These are phyloP conservation scores for Hermodice carunculata DNA, from an alignment of 2,888 invertebrate species.

Conservation along the genomic window DNA sequence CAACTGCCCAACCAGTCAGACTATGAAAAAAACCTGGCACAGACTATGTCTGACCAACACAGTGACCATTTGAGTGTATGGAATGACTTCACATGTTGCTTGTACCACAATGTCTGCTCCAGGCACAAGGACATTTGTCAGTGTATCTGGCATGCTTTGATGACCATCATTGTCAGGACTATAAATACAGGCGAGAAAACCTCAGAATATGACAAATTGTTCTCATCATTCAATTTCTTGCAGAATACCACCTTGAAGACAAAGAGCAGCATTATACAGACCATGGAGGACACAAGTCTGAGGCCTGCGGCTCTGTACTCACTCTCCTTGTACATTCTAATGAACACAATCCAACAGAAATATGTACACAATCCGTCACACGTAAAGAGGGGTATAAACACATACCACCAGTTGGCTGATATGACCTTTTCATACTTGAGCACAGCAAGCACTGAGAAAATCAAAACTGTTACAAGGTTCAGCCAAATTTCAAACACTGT, in stretches of 20 bases:
- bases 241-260: slow-evolving; percentile 93
- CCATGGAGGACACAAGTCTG: slow-evolving; percentile 85
- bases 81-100: too few relatives aligned
- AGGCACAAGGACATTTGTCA: too few relatives aligned
- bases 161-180: slow-evolving; percentile 88
- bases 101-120: too few relatives aligned
- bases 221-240: slow-evolving; percentile 86
- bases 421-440: slow-evolving; percentile 80
- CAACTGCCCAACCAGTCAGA: too few relatives aligned
- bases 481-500: slow-evolving; percentile 97
- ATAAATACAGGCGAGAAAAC: slow-evolving; percentile 93
- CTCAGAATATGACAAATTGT: slow-evolving; percentile 89
- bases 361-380: slow-evolving; percentile 94
- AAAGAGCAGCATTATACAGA: slow-evolving; percentile 86
- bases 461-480: slow-evolving; percentile 84
- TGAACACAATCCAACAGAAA: slow-evolving; percentile 94
- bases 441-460: slow-evolving; percentile 87
- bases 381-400: slow-evolving; percentile 92
- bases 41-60: too few relatives aligned
- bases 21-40: too few relatives aligned
- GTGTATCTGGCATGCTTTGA: slow-evolving; percentile 91
- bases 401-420: slow-evolving; percentile 85
- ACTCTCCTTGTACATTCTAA: slow-evolving; percentile 87
- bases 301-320: slow-evolving; percentile 80
- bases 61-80: too few relatives aligned